Evolutionary conservation across 35 echinoderm and acorn worm species (phyloP).

Genomic region (Stichopus chloronotus): DNA sequence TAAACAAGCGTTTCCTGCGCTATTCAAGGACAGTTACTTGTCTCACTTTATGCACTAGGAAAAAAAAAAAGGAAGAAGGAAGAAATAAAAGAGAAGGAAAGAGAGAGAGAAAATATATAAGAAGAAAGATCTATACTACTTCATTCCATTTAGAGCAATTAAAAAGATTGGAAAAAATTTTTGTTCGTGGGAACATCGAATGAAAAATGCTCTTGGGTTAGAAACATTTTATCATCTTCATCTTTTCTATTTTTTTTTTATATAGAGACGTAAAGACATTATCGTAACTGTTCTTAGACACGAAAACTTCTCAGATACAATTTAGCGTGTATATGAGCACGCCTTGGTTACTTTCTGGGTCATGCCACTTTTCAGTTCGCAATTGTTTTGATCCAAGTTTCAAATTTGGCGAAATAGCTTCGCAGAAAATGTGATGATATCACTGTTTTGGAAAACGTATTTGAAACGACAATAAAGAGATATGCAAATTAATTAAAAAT

Average conservation of each 20-base stretch:
- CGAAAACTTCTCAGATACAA: too few species aligned
- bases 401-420: too few species aligned
- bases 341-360: too few species aligned
- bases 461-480: too few species aligned
- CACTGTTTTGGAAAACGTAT: too few species aligned
- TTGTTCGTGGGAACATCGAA: not conserved
- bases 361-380: too few species aligned
- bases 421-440: too few species aligned
- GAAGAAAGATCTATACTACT: constrained; percentile 28
- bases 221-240: constrained; percentile 4
- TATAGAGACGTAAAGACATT: not conserved
- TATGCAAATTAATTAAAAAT: too few species aligned
- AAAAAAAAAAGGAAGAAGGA: not conserved
- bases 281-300: not conserved
- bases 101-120: not conserved
- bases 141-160: constrained; percentile 58
- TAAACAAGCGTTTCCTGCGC: constrained; percentile 39
- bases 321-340: too few species aligned
- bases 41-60: not conserved
- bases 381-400: too few species aligned
- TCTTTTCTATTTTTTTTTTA: not conserved
- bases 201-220: not conserved
- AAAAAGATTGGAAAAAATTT: constrained; percentile 38
- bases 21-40: constrained; percentile 41
- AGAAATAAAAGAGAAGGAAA: not conserved